Base-by-base conservation (phyloP, 2,797 vertebrate species). In the Setipinna tenuifilis region DNA sequence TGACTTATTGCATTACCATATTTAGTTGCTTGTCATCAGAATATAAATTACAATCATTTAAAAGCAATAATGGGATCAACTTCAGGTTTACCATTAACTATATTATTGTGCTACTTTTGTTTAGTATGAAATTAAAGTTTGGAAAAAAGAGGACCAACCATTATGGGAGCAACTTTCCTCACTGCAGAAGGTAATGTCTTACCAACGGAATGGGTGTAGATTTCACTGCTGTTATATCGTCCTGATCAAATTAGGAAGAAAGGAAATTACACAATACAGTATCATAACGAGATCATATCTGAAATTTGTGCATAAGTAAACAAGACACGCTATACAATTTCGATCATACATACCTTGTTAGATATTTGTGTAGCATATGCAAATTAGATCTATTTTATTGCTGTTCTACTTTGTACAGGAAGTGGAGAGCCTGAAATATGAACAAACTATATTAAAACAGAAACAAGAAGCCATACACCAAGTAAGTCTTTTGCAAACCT, bases 381-480 rank as follows among this genome's bases (percentile, higher is more conserved):
- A 71, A 5, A 71, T 71, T 16, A 68, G 68, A 4, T 31, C 25
- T 0, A 7, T 78, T 78, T 78, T 0, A 78, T 75, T 19, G 31
- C 35, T 41, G 17, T 78, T 21, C 2, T 78, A 12, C 35, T 78
- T 87, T 83, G 62, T 90, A 62, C 75, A 93, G 93, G 89, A 93
- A 41, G 82, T 90, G 57, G 86, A 90, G 80, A 81, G 17, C 19
- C 59, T 91, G 59, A 84, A 82, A 83, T 17, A 80, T 88, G 91
- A 93, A 80, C 90, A 92, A 92, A 83, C 87, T 85, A 83, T 88
- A 85, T 89, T 90, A 87, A 82, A 87, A 90, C 88, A 90, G 86
- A 89, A 91, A 86, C 91, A 90, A 81, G 83, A 90, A 0, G 87
- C 87, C 85, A 86, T 93, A 86, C 89, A 83, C n/a, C 89, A 92